Percentiles rank a stretch among this genome's conserved stretches.
These are phyloP conservation scores for Macrobrachium nipponense DNA, from an alignment of 1,140 invertebrate genomes.

Conservation along the genomic window DNA sequence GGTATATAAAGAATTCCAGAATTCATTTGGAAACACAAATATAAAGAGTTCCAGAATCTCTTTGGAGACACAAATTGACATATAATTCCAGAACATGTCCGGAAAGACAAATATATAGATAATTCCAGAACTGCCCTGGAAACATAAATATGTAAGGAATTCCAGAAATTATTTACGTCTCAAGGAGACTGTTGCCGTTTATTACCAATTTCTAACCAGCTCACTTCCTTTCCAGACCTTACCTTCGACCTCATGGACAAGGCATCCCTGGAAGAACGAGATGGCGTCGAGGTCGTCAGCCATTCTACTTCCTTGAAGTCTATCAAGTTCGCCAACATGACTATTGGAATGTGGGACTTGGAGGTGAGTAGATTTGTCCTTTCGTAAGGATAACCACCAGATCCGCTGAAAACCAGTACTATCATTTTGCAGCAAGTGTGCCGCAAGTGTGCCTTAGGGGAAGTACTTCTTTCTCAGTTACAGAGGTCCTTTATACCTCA, in stretches of 20 bases:
- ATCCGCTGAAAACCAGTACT: too few relatives aligned
- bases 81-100: neutral
- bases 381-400: too few relatives aligned
- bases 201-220: neutral
- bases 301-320: conserved; percentile 19
- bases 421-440: too few relatives aligned
- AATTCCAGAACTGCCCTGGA: neutral
- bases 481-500: too few relatives aligned
- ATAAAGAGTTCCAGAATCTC: too few relatives aligned
- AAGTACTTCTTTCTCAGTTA: too few relatives aligned
- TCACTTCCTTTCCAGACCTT: neutral
- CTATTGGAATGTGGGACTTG: conserved; percentile 14
- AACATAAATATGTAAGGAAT: neutral
- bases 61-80: neutral
- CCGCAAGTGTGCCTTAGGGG: too few relatives aligned
- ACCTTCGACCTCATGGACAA: conserved; percentile 22
- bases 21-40: too few relatives aligned
- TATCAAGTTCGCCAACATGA: conserved; percentile 29
- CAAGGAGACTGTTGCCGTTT: neutral
- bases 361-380: conserved; percentile 18
- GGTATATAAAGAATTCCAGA: too few relatives aligned
- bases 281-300: conserved; percentile 21
- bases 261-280: conserved; percentile 3
- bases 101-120: neutral
- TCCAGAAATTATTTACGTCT: neutral